Evolutionary conservation across 2,797 vertebrate species (phyloP).

Genomic region (Buphagus erythrorhynchus): DNA sequence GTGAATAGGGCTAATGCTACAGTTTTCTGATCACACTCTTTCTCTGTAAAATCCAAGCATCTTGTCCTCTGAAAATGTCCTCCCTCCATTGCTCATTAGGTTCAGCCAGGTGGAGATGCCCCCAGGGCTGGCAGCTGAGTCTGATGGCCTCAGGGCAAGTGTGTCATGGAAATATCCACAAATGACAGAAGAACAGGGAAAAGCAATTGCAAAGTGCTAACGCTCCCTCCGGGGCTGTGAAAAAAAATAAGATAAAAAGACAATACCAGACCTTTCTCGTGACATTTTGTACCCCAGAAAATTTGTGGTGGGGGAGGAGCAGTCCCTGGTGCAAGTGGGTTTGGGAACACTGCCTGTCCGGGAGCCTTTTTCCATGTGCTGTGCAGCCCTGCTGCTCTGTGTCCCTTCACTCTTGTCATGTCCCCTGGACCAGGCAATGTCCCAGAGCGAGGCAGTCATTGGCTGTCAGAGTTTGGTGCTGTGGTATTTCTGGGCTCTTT

Average conservation of each 20-base stretch:
- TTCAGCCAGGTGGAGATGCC: slow-evolving; percentile 9
- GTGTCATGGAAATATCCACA: not conserved
- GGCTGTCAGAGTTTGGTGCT: not conserved
- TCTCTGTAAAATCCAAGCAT: not conserved
- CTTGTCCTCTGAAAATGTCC: not conserved
- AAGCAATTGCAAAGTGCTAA: not conserved
- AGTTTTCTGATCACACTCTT: not conserved
- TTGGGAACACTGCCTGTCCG: not conserved
- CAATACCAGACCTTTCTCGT: not conserved
- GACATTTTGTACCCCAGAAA: not conserved
- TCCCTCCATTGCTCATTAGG: not conserved
- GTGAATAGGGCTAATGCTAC: not conserved
- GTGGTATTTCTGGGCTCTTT: not conserved
- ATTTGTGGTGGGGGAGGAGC: not conserved
- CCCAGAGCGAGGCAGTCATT: not conserved
- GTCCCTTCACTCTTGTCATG: not conserved
- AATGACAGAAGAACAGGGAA: not conserved
- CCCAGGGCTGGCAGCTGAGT: not conserved
- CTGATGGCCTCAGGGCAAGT: not conserved
- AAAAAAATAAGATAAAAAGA: not conserved
- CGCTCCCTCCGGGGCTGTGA: fast-evolving
- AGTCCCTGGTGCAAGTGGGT: not conserved
- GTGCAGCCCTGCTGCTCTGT: not conserved
- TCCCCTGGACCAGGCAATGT: not conserved
- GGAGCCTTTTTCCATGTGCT: not conserved